Base-by-base conservation (phyloP, 2,797 vertebrate genomes). In the Phyllotis vaccarum region DNA sequence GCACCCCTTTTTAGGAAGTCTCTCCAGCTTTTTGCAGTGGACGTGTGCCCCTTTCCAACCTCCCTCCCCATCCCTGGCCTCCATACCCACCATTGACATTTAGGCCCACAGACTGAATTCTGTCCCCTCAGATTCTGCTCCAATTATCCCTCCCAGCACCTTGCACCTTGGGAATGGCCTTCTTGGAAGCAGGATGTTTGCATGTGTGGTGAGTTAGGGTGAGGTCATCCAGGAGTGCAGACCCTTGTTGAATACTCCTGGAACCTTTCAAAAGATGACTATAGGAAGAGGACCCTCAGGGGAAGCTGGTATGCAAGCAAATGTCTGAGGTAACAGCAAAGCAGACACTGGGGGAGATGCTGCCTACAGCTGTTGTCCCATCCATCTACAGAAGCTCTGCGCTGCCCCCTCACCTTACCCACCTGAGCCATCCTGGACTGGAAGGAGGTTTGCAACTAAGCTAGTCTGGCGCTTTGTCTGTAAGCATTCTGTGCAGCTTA, bases 401-500 rank as follows among this genome's bases (percentile, higher is more conserved):
- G 0, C 49, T 37, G 34, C 1, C 34, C 52, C 43, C 31, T 64
- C 12, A 34, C 64, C 49, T 40, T 34, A 34, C 64, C 46, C 62
- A 5, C 19, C 52, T 31, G n/a, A 21, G 14, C 46, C 21, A 68
- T 79, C 68, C 14, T n/a, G 66, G 54, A 40, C 52, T 5, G 5
- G 1, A 40, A 49, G 58, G 52, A 10, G 0, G 0, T 64, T 37
- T 21, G 60, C 8, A 34, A 8, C n/a, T 14, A 4, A 86, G 54
- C 31, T 6, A 6, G 46, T 19, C 24, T 12, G 54, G 64, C 10
- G 0, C 34, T 43, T 37, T 2, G 3, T 40, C 52, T 0, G 0
- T 29, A 11, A 43, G 27, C 86, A 29, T 40, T 49, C 3, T 1
- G 6, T 5, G 13, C 1, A 6, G 31, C 31, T 27, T 2, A 0